Conservation (phyloP, 2,888 invertebrate genomes). For the Carabus problematicus region DNA sequence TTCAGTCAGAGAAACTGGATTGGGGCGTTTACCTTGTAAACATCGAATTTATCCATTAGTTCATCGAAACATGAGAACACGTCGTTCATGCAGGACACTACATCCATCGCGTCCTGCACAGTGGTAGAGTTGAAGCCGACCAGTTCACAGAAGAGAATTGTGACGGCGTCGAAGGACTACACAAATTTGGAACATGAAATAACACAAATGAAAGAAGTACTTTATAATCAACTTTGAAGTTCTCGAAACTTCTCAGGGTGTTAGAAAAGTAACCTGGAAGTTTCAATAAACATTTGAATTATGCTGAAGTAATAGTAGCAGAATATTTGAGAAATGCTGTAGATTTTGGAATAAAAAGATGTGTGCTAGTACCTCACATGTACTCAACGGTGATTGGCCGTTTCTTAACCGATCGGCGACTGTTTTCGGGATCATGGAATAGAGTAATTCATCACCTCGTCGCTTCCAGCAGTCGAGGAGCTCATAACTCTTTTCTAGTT, state of each 20-base stretch:
- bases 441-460: constrained; percentile 83
- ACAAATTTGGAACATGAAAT: too few species aligned
- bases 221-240: too few species aligned
- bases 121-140: constrained; percentile 66
- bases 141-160: constrained; percentile 81
- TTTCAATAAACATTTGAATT: too few species aligned
- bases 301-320: too few species aligned
- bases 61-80: constrained; percentile 86
- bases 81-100: constrained; percentile 84
- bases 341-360: too few species aligned
- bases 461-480: constrained; percentile 85
- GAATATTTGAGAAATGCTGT: too few species aligned
- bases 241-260: too few species aligned
- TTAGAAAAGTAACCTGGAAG: too few species aligned
- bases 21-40: constrained; percentile 87
- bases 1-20: too few species aligned
- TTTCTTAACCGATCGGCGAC: constrained; percentile 81
- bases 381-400: constrained; percentile 77
- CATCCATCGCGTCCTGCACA: constrained; percentile 73
- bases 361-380: constrained; percentile 83
- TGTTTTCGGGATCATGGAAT: constrained; percentile 90
- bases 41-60: constrained; percentile 81
- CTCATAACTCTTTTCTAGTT: constrained; percentile 78
- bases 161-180: constrained; percentile 78
- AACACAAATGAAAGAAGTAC: too few species aligned